A percentile compares a stretch with the other conserved stretches of the same genome.
These are phyloP conservation scores for Patiria miniata DNA, from an alignment of 35 echinoderm and acorn worm genomes.

Conservation along the genomic window DNA sequence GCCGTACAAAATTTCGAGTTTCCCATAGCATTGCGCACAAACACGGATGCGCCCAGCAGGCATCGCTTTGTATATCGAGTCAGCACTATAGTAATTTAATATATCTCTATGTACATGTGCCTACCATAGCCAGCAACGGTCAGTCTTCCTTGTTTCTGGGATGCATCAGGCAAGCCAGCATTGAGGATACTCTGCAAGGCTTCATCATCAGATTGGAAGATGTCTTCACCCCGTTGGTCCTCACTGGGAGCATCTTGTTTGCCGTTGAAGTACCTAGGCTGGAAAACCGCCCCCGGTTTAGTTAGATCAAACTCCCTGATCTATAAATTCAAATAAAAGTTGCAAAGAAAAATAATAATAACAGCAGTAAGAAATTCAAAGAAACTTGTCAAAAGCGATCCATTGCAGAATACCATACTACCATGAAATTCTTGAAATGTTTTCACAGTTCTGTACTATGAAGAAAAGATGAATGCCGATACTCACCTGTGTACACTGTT, in stretches of 20 bases:
- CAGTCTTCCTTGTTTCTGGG: not conserved
- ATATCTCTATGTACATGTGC: not conserved
- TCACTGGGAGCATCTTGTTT: not conserved
- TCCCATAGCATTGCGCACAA: too few relatives aligned
- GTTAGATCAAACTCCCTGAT: conserved; percentile 68
- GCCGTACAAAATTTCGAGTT: too few relatives aligned
- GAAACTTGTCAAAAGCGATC: too few relatives aligned
- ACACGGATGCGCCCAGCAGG: too few relatives aligned
- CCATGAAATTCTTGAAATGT: too few relatives aligned
- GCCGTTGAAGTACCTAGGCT: conserved; percentile 51
- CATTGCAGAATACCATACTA: too few relatives aligned
- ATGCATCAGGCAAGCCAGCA: not conserved
- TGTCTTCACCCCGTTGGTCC: not conserved
- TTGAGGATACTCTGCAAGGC: conserved; percentile 62
- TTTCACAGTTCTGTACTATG: too few relatives aligned
- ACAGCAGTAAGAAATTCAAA: too few relatives aligned
- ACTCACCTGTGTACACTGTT: conserved; percentile 70
- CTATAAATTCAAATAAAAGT: conserved; percentile 1
- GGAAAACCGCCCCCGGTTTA: conserved; percentile 60
- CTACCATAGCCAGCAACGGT: conserved; percentile 61
- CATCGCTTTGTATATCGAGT: too few relatives aligned
- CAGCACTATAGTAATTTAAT: not conserved
- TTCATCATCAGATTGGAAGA: conserved; percentile 16
- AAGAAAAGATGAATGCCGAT: not conserved
- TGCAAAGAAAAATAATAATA: too few relatives aligned